Conservation (phyloP, 2,797 vertebrate species). For the Sebastes trivittatus region DNA sequence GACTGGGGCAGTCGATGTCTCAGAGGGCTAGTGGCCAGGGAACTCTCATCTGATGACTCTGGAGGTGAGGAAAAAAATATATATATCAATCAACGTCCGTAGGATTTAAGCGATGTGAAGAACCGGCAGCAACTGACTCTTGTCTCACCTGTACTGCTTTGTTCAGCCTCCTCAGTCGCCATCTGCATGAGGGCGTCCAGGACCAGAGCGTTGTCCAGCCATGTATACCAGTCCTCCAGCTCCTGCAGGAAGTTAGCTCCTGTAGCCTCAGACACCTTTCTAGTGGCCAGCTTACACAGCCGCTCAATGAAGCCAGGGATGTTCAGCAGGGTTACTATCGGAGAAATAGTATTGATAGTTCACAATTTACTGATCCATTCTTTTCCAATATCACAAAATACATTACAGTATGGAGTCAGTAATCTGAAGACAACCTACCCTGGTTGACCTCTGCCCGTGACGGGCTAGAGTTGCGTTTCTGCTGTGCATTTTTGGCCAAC, state of each 20-base stretch:
- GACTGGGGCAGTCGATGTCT: slow-evolving; percentile 93
- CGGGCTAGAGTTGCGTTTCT: slow-evolving; percentile 90
- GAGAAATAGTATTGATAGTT: neutral
- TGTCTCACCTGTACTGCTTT: slow-evolving; percentile 91
- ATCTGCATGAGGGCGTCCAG: slow-evolving; percentile 96
- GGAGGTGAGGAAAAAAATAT: slow-evolving; percentile 16
- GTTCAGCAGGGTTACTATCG: slow-evolving; percentile 91
- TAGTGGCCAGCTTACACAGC: slow-evolving; percentile 94
- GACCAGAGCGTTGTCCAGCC: slow-evolving; percentile 97
- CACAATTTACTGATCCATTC: neutral
- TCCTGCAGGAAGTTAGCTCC: slow-evolving; percentile 95
- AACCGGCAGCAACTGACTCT: neutral
- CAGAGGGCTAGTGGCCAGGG: slow-evolving; percentile 89
- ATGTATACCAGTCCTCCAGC: slow-evolving; percentile 97
- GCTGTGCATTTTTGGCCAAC: slow-evolving; percentile 96
- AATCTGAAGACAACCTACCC: slow-evolving; percentile 77
- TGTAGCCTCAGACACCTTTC: slow-evolving; percentile 94
- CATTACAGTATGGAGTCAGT: neutral
- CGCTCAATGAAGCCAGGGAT: slow-evolving; percentile 97
- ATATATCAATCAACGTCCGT: neutral
- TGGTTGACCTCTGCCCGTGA: slow-evolving; percentile 96
- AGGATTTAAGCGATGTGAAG: neutral
- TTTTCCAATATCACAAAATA: neutral
- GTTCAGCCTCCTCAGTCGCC: slow-evolving; percentile 93
- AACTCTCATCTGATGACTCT: slow-evolving; percentile 95